These are phyloP conservation scores for Tyto alba DNA, from an alignment of 2,113 vertebrate species.

Conservation along the genomic window DNA sequence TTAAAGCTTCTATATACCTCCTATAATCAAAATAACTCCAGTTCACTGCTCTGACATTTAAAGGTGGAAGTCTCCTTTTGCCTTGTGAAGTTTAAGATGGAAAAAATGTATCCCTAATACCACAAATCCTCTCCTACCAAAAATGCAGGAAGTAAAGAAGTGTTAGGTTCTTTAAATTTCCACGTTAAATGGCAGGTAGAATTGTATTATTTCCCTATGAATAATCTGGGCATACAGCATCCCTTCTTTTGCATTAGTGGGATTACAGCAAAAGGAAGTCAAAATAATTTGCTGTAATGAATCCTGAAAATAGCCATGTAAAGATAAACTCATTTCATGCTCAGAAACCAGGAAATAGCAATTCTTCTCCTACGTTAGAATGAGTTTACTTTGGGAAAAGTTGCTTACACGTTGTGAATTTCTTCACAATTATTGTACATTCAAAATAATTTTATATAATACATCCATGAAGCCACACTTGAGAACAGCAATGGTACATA, in stretches of 20 bases:
- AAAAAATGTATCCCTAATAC: not conserved
- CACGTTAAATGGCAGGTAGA: not conserved
- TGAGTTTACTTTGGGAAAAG: not conserved
- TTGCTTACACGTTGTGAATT: not conserved
- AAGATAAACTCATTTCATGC: not conserved
- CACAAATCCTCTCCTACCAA: not conserved
- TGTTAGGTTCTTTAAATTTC: not conserved
- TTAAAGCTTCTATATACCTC: not conserved
- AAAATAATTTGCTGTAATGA: not conserved
- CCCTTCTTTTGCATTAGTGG: not conserved
- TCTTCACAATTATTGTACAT: not conserved
- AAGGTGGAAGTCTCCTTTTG: not conserved
- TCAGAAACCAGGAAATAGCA: not conserved
- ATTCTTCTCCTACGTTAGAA: not conserved
- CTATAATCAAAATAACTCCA: not conserved
- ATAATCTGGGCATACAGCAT: not conserved
- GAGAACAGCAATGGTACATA: not conserved
- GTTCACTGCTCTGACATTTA: not conserved
- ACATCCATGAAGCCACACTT: not conserved
- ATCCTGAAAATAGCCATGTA: not conserved
- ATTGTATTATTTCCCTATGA: not conserved
- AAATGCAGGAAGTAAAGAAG: not conserved
- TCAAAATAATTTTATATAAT: not conserved
- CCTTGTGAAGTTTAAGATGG: not conserved
- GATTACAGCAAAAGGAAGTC: not conserved